Base-by-base conservation (phyloP, 1,140 invertebrate species). In the Callitettix versicolor region DNA sequence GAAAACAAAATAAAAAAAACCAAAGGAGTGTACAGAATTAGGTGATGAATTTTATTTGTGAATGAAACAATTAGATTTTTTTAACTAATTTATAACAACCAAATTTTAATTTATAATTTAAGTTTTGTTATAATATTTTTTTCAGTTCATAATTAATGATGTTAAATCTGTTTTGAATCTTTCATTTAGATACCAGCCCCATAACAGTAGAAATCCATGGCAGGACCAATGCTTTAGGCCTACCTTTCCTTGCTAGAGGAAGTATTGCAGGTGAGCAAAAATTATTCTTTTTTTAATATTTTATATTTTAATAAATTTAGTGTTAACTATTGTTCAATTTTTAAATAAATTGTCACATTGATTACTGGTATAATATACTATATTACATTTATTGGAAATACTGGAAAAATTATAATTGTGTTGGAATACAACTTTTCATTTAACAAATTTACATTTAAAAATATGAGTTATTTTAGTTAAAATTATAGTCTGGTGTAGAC, bases 121-220 rank as follows among this genome's bases (percentile, higher is more conserved):
- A n/a, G n/a, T n/a, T n/a, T n/a, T n/a, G n/a, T n/a, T n/a, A n/a
- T n/a, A n/a, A n/a, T n/a, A n/a, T n/a, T n/a, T n/a, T n/a, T n/a
- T n/a, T n/a, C n/a, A n/a, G n/a, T n/a, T n/a, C n/a, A n/a, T n/a
- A n/a, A n/a, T n/a, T n/a, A n/a, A n/a, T n/a, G n/a, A n/a, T n/a
- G n/a, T n/a, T n/a, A n/a, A n/a, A n/a, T n/a, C n/a, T n/a, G n/a
- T 18, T 2, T 21, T 38, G 15, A 18, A 26, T 26, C 12, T 38
- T 17, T 3, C 6, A 4, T 51, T 51, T 34, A 51, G 48, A 38
- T 51, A 34, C 21, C 12, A 38, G 48, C 36, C 48, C 48, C 15
- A 38, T 51, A 18, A 36, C 48, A 18, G 48, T 34, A 18, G 48
- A 51, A 34, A 51, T 51, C 17, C 48, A 51, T 38, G 48, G 30